Evolutionary conservation across 2,888 invertebrate species (phyloP).

Genomic region (Galeruca laticollis): DNA sequence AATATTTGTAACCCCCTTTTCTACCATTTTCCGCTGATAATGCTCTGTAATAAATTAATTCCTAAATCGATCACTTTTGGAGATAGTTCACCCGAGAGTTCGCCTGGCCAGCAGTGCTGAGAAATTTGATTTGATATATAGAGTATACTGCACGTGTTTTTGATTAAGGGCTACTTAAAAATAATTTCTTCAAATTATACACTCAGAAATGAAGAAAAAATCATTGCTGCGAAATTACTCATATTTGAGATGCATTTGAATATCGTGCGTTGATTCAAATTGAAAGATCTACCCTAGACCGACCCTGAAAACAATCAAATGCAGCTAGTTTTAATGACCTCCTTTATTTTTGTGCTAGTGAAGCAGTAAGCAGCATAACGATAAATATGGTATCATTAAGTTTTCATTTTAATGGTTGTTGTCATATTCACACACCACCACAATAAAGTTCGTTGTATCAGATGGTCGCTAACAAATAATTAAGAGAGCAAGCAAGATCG

Average conservation of each 20-base stretch:
- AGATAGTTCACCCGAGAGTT: no score
- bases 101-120: no score
- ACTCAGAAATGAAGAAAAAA: no score
- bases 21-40: no score
- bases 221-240: no score
- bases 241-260: neutral
- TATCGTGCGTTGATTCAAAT: neutral
- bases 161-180: no score
- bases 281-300: conserved; percentile 13
- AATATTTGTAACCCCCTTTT: no score
- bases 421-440: conserved; percentile 49
- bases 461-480: conserved; percentile 51
- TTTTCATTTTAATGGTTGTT: conserved; percentile 49
- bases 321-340: conserved; percentile 43
- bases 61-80: no score
- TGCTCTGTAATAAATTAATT: no score
- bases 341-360: conserved; percentile 43
- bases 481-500: conserved; percentile 49
- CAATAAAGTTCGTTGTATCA: conserved; percentile 45
- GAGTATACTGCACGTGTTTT: no score
- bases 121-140: no score
- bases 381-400: conserved; percentile 48
- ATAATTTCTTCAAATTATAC: neutral
- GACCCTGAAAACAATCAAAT: conserved; percentile 27
- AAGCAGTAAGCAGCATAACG: conserved; percentile 43